Evolutionary conservation across 2,888 invertebrate genomes (phyloP), one percentile per base, ranked within the genome.

Genomic region (Cerceris ruficornis): DNA sequence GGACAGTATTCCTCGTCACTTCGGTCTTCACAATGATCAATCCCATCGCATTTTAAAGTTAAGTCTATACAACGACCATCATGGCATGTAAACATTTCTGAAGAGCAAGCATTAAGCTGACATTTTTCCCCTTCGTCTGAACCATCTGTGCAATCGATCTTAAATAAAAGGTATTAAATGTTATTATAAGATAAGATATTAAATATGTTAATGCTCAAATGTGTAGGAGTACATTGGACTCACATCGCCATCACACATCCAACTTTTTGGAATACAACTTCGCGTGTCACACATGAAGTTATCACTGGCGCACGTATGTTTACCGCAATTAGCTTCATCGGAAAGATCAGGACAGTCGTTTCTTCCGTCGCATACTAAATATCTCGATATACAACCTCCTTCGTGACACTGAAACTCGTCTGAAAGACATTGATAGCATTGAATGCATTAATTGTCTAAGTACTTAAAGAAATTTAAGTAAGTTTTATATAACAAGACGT

Each of bases 341-440:
- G 96, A 95, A 11, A 92, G 93, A 91, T 98, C 97, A 0, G 90
- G 85, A 89, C 98, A 98, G 92, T 98, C 97, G 58, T 93, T 92
- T n/a, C 94, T 93, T 0, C 94, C 94, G 90, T 98, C 96, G 90
- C 98, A 98, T 58, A 95, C 94, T 93, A 94, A 94, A 62, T 91
- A 93, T 73, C 94, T 92, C 6, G 95, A 94, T 65, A 98, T 94
- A 88, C 98, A 98, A 17, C 94, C 93, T 0, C 95, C 95, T 79
- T 94, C 94, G 39, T 92, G 92, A 89, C 97, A 97, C 77, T 94
- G 94, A 89, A 94, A 96, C 88, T 91, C 83, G 74, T 88, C 90
- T 91, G 80, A 80, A 85, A 84, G 66, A 58, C 75, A 72, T 69
- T 50, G 69, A 54, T 60, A 54, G 7, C 52, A 6, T 17, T 77